Evolutionary conservation across 2,113 vertebrate genomes (phyloP), one percentile per base, ranked within the genome.

Genomic region (Pica pica): DNA sequence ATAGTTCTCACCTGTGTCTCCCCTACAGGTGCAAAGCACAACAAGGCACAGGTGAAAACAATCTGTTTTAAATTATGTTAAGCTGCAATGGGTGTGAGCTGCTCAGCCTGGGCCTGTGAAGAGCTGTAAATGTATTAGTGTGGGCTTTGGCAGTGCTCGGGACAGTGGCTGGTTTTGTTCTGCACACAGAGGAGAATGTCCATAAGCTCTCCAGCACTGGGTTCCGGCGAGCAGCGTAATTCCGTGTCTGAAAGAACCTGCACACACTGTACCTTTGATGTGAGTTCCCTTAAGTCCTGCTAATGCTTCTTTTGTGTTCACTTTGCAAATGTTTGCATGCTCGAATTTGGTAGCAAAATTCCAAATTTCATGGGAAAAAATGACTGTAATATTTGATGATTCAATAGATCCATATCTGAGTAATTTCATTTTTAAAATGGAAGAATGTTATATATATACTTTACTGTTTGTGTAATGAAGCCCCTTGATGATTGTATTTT

Each of bases 141-240:
- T 5, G 33, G 15, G 9, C 10, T 49, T 13, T 21, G 17, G 16
- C 9, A 13, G 17, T 0, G 1, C 8, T 37, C 16, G 41, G 35
- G 31, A 22, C 20, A 16, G 37, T 13, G 59, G 12, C 20, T 28
- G 39, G 13, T 6, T 73, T 11, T 49, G 39, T 23, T 28, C 11
- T 1, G 10, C 18, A 9, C 23, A 1, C 3, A 11, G n/a, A 18
- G 10, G 30, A 50, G 16, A 37, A 14, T 7, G 1, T 26, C 22
- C 11, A 0, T 7, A 1, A 0, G 4, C 3, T 33, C 42, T 47
- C 19, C 11, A 11, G 5, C 2, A 0, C 57, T 13, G 7, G 18
- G 21, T 52, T 5, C 26, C 6, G 21, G 39, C 4, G 64, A 28
- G 3, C 4, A 0, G 30, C 57, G 44, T 35, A 73, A 3, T 16